These are phyloP conservation scores for Drosophila bocki DNA, from an alignment of 1,140 invertebrate genomes.

Conservation along the genomic window DNA sequence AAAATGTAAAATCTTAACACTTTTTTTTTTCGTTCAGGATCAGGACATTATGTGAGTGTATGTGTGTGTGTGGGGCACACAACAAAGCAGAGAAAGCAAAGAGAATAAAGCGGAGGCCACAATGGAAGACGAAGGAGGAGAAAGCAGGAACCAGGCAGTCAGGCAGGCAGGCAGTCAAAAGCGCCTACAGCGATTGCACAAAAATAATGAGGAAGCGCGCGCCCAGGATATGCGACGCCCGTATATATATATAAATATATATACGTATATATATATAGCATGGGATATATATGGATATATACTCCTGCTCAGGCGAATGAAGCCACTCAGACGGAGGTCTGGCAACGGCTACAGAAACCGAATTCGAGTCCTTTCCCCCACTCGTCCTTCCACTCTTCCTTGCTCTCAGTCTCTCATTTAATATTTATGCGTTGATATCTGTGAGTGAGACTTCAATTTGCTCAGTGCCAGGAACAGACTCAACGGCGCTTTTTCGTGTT, in stretches of 20 bases:
- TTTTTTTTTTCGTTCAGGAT: conserved; percentile 54
- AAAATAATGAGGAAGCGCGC: conserved; percentile 80
- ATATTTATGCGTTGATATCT: conserved; percentile 82
- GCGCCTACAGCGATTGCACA: conserved; percentile 81
- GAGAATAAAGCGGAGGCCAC: conserved; percentile 48
- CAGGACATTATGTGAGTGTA: conserved; percentile 53
- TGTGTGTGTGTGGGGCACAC: conserved; percentile 38
- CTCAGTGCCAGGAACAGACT: conserved; percentile 41
- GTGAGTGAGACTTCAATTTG: conserved; percentile 76
- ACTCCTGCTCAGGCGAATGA: conserved; percentile 61
- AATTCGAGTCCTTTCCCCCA: not conserved
- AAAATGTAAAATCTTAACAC: conserved; percentile 81
- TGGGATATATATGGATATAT: conserved; percentile 13
- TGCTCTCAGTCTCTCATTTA: conserved; percentile 48
- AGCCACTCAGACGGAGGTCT: conserved; percentile 71
- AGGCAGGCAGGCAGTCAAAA: conserved; percentile 43
- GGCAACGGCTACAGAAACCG: conserved; percentile 42
- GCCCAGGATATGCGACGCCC: conserved; percentile 74
- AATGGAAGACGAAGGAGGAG: conserved; percentile 32
- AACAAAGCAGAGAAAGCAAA: conserved; percentile 55
- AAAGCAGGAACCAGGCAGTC: conserved; percentile 10
- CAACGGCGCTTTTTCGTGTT: conserved; percentile 7
- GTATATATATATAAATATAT: conserved; percentile 8
- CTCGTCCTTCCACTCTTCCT: not conserved
- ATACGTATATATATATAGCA: conserved; percentile 10